These are phyloP conservation scores for Protomyctophum bolini DNA, from an alignment of 2,113 vertebrate species.

Conservation along the genomic window DNA sequence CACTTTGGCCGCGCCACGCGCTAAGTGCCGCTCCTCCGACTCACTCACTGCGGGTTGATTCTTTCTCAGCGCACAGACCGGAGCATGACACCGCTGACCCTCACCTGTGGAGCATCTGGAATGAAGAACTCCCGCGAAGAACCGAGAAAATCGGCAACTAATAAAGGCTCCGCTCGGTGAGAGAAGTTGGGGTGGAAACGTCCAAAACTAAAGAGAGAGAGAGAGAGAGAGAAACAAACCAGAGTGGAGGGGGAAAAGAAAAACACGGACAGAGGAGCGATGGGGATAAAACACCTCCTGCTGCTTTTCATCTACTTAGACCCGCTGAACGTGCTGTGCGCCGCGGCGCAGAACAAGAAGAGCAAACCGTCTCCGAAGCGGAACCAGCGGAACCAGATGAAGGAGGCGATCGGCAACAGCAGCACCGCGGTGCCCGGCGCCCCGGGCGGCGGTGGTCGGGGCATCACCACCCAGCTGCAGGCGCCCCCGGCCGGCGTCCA, in stretches of 20 bases:
- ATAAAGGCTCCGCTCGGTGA: conserved; percentile 51
- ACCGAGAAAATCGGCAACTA: conserved; percentile 30
- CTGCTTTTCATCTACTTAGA: conserved; percentile 80
- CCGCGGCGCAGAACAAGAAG: conserved; percentile 62
- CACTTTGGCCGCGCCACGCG: too few species aligned
- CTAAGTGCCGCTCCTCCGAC: too few species aligned
- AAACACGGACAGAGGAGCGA: conserved; percentile 46
- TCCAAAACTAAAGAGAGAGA: conserved; percentile 12
- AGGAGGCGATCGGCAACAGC: conserved; percentile 75
- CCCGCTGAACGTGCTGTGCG: conserved; percentile 75
- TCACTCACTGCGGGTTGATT: too few species aligned
- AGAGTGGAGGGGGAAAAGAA: background rate
- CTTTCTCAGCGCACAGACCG: background rate
- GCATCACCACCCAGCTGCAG: conserved; percentile 73
- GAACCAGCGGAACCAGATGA: conserved; percentile 57
- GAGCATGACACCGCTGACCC: conserved; percentile 26
- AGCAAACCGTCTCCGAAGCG: conserved; percentile 63
- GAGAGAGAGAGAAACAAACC: conserved; percentile 41
- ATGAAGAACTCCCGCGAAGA: conserved; percentile 27
- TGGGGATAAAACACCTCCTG: conserved; percentile 81
- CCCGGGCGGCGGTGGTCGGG: conserved; percentile 51
- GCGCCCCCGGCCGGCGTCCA: conserved; percentile 72
- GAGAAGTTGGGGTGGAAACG: conserved; percentile 42
- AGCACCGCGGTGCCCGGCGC: conserved; percentile 59
- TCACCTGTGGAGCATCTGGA: conserved; percentile 17